These are phyloP conservation scores for Ophonus ardosiacus DNA, from an alignment of 2,888 invertebrate species.

Conservation along the genomic window DNA sequence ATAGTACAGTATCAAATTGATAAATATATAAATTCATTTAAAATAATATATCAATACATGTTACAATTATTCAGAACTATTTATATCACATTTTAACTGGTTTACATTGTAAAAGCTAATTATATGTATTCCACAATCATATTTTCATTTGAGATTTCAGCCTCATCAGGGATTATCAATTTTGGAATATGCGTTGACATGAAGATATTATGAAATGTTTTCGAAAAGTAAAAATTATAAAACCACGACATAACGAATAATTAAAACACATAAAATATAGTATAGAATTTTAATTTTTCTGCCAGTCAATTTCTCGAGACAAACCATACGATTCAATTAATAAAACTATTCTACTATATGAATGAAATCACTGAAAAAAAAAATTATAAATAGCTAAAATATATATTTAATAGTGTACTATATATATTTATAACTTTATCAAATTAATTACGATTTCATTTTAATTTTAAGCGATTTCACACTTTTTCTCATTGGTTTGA, in stretches of 20 bases:
- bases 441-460: no score
- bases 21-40: constrained; percentile 48
- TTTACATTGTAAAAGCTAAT: constrained; percentile 24
- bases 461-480: no score
- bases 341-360: no score
- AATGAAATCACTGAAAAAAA: no score
- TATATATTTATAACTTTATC: no score
- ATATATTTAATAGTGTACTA: no score
- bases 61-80: constrained; percentile 32
- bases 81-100: constrained; percentile 51
- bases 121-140: neutral
- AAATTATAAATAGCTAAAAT: no score
- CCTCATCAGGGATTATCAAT: constrained; percentile 17
- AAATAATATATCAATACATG: constrained; percentile 35
- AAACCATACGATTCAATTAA: no score
- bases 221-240: neutral
- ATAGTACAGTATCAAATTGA: constrained; percentile 34
- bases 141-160: constrained; percentile 42
- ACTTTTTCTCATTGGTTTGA: no score
- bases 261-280: neutral
- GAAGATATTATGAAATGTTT: constrained; percentile 2
- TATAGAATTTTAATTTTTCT: neutral
- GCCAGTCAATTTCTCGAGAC: no score
- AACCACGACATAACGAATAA: neutral
- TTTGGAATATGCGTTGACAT: neutral